phyloP scores from a whole-genome alignment of 2,888 invertebrate species.

The Andrena dorsata region DNA sequence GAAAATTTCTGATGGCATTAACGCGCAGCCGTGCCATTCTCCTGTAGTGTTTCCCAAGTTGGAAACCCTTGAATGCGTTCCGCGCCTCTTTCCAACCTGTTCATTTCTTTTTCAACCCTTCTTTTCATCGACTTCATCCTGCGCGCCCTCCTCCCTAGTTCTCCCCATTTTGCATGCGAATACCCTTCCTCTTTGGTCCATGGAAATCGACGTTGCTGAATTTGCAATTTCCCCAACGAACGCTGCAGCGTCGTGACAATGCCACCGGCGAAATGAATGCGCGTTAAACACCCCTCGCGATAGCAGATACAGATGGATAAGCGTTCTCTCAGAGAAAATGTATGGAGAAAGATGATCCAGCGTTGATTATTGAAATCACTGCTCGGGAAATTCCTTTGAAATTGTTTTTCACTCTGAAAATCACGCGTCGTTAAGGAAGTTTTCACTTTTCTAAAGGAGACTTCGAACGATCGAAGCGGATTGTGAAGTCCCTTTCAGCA shows the following conservation, averaged over 20 bases:
- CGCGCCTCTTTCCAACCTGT: background rate
- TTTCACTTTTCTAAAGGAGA: background rate
- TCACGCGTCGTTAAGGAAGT: background rate
- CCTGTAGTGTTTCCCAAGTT: slow-evolving; percentile 11
- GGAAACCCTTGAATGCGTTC: slow-evolving; percentile 1
- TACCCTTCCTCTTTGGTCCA: background rate
- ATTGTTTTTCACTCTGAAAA: background rate
- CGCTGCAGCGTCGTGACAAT: background rate
- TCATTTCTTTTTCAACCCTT: slow-evolving; percentile 13
- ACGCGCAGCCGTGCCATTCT: slow-evolving; percentile 5
- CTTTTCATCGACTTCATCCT: slow-evolving; percentile 10
- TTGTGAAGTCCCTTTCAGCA: slow-evolving; percentile 8
- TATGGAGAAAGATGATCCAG: background rate
- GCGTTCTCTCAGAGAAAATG: background rate
- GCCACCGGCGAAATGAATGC: slow-evolving; percentile 11
- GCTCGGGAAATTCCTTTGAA: too few species aligned
- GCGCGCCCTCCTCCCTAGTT: background rate
- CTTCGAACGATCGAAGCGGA: slow-evolving; percentile 4
- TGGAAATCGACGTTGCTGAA: slow-evolving; percentile 24
- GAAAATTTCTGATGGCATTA: slow-evolving; percentile 16
- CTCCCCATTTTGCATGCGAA: slow-evolving; percentile 52
- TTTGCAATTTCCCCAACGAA: slow-evolving; percentile 26
- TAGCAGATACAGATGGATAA: background rate
- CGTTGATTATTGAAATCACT: background rate
- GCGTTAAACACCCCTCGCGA: slow-evolving; percentile 2